Conservation (phyloP, 2,797 vertebrate genomes). For the Tangara arthus region DNA sequence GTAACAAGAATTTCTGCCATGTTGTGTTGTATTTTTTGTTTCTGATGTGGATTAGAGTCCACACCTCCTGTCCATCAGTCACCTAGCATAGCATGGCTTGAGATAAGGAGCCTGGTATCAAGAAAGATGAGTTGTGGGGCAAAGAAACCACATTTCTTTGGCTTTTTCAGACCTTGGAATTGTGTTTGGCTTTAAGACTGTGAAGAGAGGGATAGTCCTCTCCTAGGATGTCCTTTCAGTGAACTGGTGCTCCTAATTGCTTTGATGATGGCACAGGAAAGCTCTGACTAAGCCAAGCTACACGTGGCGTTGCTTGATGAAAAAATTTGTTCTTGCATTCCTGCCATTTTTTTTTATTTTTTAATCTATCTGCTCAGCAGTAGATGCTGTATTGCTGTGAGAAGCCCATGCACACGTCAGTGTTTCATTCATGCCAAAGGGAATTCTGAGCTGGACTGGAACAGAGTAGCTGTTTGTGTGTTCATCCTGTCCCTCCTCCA, state of each 20-base stretch:
- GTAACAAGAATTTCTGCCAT: rapidly evolving
- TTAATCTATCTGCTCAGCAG: not conserved
- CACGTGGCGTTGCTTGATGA: not conserved
- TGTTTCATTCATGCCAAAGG: slow-evolving; percentile 1
- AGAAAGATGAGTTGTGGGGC: not conserved
- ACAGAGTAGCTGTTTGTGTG: not conserved
- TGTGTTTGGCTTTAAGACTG: rapidly evolving
- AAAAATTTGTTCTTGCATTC: not conserved
- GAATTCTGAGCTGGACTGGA: not conserved
- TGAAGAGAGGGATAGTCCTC: not conserved
- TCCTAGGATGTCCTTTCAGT: not conserved
- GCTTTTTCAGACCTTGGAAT: not conserved
- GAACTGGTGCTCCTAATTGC: not conserved
- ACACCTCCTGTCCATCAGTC: not conserved
- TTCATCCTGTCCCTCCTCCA: slow-evolving; percentile 24
- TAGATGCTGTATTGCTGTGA: not conserved
- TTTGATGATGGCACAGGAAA: not conserved
- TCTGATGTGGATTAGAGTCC: rapidly evolving
- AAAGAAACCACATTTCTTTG: not conserved
- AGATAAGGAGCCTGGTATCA: not conserved
- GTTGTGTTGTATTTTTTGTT: rapidly evolving
- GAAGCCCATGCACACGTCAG: not conserved
- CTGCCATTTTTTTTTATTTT: not conserved
- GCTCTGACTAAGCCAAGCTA: not conserved
- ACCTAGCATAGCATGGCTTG: rapidly evolving